Conservation (phyloP, 2,797 vertebrate species). For the Pelobates cultripes region DNA sequence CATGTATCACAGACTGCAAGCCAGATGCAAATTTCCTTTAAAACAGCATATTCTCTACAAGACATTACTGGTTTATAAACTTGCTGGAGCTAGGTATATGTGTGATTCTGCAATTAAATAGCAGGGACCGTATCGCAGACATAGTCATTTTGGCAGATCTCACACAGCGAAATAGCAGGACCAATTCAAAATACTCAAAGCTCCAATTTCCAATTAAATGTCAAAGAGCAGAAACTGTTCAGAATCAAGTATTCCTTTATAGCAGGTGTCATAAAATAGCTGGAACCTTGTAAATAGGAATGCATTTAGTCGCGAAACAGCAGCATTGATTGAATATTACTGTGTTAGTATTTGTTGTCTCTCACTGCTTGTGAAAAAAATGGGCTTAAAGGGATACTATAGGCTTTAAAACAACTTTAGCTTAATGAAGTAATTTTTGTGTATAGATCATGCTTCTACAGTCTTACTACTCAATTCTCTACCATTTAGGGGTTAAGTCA, state of each 20-base stretch:
- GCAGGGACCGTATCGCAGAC: constrained; percentile 27
- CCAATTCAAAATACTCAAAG: not conserved
- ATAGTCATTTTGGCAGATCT: not conserved
- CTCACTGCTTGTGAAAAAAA: not conserved
- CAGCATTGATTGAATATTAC: not conserved
- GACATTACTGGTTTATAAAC: not conserved
- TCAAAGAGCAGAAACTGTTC: constrained; percentile 31
- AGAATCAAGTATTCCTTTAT: constrained; percentile 1
- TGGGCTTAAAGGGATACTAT: too few relatives aligned
- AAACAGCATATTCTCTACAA: not conserved
- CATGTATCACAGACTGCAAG: not conserved
- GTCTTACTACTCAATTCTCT: too few relatives aligned
- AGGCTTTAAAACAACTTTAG: too few relatives aligned
- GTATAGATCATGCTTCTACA: too few relatives aligned
- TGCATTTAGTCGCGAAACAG: not conserved
- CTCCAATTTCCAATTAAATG: constrained; percentile 46
- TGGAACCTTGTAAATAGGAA: constrained; percentile 25
- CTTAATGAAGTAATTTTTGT: too few relatives aligned
- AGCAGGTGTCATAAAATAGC: constrained; percentile 10
- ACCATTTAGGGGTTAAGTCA: too few relatives aligned
- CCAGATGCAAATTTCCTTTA: not conserved
- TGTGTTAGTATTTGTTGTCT: not conserved
- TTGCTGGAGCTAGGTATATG: constrained; percentile 16
- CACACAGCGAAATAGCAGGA: constrained; percentile 25
- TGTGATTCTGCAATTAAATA: constrained; percentile 33